A percentile compares a stretch with the other conserved stretches of the same genome.
Evolutionary conservation across 2,113 vertebrate genomes (phyloP).

Genomic region (Prolemur simus): DNA sequence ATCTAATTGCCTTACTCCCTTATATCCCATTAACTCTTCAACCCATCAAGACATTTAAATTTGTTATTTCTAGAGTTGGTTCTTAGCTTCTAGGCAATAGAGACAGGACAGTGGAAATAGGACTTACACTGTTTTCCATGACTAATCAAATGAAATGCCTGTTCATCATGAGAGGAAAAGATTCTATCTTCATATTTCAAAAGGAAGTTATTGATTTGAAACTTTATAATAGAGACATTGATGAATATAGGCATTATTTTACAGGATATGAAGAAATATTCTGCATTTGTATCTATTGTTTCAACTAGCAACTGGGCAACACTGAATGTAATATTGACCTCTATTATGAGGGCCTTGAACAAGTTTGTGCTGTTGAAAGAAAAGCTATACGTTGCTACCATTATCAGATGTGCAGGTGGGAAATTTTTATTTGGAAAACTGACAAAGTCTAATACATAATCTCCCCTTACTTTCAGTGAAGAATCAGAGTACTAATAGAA

Average conservation of each 20-base stretch:
- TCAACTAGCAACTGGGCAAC: background rate
- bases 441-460: background rate
- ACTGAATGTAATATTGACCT: background rate
- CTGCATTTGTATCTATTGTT: background rate
- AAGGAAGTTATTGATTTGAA: slow-evolving; percentile 23
- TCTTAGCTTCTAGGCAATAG: background rate
- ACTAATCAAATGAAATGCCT: background rate
- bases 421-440: slow-evolving; percentile 29
- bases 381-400: background rate
- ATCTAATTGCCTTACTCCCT: background rate
- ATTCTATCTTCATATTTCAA: background rate
- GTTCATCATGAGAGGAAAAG: background rate
- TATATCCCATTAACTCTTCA: background rate
- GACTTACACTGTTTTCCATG: background rate
- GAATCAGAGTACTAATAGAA: background rate
- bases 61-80: background rate
- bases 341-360: background rate
- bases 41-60: background rate
- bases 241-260: background rate
- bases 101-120: background rate
- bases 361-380: slow-evolving; percentile 21
- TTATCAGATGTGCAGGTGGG: background rate
- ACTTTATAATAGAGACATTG: background rate
- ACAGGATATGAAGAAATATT: background rate
- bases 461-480: background rate